These are phyloP conservation scores for Dromococcyx pavoninus DNA, from an alignment of 2,797 vertebrate genomes.

Conservation along the genomic window DNA sequence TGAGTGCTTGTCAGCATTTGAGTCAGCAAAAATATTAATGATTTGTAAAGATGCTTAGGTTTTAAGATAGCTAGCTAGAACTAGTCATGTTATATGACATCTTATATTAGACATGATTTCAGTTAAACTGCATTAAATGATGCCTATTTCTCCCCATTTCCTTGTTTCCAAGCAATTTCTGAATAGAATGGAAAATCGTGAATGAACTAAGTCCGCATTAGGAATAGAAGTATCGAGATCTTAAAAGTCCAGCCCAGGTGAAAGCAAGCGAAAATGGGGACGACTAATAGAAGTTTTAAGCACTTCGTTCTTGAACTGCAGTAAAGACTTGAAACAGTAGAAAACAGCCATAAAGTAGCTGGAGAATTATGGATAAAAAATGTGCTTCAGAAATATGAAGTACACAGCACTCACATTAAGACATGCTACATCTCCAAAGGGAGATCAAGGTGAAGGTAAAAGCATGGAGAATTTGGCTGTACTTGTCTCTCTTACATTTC, in stretches of 20 bases:
- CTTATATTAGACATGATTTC: neutral
- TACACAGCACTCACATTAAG: neutral
- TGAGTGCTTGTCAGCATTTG: neutral
- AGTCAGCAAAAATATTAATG: conserved; percentile 20
- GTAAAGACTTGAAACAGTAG: neutral
- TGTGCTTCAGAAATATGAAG: neutral
- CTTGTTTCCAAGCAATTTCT: neutral
- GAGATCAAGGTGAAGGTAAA: neutral
- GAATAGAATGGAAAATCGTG: neutral
- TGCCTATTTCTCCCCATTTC: neutral
- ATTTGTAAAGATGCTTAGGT: neutral
- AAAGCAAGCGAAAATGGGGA: neutral
- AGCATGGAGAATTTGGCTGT: neutral
- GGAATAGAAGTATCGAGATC: neutral
- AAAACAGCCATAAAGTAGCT: neutral
- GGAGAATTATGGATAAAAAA: neutral
- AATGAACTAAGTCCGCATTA: neutral
- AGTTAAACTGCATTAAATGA: neutral
- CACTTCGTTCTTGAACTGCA: neutral
- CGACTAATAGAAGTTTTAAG: neutral
- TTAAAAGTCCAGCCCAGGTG: neutral
- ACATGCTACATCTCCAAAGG: neutral
- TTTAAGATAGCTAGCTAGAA: neutral
- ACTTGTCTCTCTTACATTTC: neutral
- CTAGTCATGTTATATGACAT: neutral